Evolutionary conservation across 2,113 vertebrate species (phyloP), one percentile per base, ranked within the genome.

Genomic region (Myocastor coypus): DNA sequence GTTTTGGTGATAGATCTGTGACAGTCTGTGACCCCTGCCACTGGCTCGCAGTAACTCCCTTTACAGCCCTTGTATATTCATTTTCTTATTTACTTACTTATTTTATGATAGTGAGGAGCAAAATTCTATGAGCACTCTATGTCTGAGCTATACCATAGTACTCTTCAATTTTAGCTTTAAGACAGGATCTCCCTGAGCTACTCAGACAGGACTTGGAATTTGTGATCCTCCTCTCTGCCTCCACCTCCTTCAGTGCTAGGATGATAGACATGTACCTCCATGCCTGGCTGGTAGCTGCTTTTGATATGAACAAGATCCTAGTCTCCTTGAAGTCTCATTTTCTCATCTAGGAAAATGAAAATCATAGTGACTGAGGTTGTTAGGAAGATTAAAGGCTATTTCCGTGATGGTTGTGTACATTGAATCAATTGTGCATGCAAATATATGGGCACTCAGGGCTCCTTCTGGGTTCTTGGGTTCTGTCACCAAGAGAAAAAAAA

Each of bases 281-380:
- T 19, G 17, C 46, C 50, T n/a, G 77, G 77, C 50, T 80, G 26
- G 19, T 30, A 20, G 83, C 10, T 24, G 34, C n/a, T 94, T 84
- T 92, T 50, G 30, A 46, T 50, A 50, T 87, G 8, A 83, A 63
- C 19, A 55, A 64, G 24, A 40, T 32, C 75, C 3, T 91, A 92
- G 89, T 68, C 83, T 94, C 26, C 52, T 50, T 92, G 42, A 89
- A 6, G 57, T 78, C 50, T 16, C 52, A 30, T 66, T 92, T 97
- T 83, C 37, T 46, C 14, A 50, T 32, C 83, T 77, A 92, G 52
- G 91, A 95, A 95, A 88, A 75, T 40, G 5, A 8, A 59, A 83
- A 78, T 82, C 37, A 10, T 34, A 42, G 40, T 61, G 7, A 24
- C 66, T 42, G 22, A 69, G 83, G 91, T 69, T 85, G 80, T 84